Base-by-base conservation (phyloP, 2,888 invertebrate species). In the Unio pictorum region DNA sequence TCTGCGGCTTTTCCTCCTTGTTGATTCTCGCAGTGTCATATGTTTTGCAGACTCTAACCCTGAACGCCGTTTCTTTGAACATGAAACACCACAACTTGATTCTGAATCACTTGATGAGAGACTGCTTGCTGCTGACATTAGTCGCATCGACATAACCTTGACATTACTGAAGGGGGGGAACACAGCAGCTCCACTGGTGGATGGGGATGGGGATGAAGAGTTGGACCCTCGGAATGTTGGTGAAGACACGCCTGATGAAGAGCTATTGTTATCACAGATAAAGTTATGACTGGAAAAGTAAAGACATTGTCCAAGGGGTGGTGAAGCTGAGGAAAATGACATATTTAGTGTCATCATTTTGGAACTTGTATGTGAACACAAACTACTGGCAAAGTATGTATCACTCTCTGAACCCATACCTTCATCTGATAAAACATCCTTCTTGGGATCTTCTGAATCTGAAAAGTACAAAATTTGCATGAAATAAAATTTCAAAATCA, bases 21-120 rank as follows among this genome's bases (percentile, higher is more conserved):
- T 73, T 54, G 76, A 75, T 64, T 70, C 73, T 61, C 81, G 64
- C 34, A 81, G 73, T 61, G 81, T 81, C 81, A 81, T 81, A 61
- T 76, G 76, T 64, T 76, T 73, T 34, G 79, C 75, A 67, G 79
- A 77, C 66, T 70, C 72, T 61, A 72, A 64, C 66, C 66, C 65
- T 68, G 74, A 67, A 34, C 69, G 60, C 61, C 75, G 63, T 66
- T 76, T 77, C 54, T 61, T 63, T 61, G 59, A 66, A 23, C 72
- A 68, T n/a, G 66, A 67, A 59, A 61, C 69, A 60, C 62, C 71
- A 26, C 62, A 67, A 34, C 64, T 65, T 55, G 71, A 70, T 58
- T 81, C 81, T 8, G 79, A 81, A 69, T 80, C 81, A 75, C 80
- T 79, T 2, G 73, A 76, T 2, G 67, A 54, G 30, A 66, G 64